Evolutionary conservation across 1,140 invertebrate genomes (phyloP).

Genomic region (Stegodyphus dumicola): DNA sequence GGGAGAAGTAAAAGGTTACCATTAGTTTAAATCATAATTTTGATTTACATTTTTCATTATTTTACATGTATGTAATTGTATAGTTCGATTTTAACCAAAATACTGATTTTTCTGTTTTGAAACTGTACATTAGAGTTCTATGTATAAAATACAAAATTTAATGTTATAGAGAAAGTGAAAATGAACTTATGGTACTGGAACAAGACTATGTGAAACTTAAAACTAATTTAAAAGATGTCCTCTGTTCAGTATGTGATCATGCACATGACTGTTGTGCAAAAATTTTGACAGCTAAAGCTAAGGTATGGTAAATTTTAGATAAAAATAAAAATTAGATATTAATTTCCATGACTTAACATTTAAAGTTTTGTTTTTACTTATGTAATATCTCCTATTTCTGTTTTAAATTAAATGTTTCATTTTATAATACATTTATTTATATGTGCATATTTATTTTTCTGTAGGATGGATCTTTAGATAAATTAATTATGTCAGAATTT

Average conservation of each 20-base stretch:
- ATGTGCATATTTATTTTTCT: slow-evolving; percentile 31
- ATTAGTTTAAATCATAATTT: too few relatives aligned
- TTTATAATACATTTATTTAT: background rate
- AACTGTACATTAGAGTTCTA: too few relatives aligned
- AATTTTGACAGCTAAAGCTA: slow-evolving; percentile 78
- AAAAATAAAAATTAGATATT: too few relatives aligned
- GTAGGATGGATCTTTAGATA: slow-evolving; percentile 71
- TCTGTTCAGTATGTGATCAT: slow-evolving; percentile 86
- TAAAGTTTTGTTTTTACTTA: background rate
- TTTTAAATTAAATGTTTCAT: background rate
- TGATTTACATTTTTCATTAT: too few relatives aligned
- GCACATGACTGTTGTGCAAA: slow-evolving; percentile 91
- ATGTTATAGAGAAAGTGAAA: slow-evolving; percentile 40
- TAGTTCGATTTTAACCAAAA: too few relatives aligned
- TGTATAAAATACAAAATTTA: background rate
- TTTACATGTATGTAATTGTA: too few relatives aligned
- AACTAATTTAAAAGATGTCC: slow-evolving; percentile 79
- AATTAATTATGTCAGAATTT: slow-evolving; percentile 78
- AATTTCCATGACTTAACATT: too few relatives aligned
- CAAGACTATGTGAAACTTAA: slow-evolving; percentile 78
- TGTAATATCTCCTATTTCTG: background rate
- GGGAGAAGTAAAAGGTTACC: too few relatives aligned
- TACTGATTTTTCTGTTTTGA: too few relatives aligned
- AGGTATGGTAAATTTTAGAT: slow-evolving; percentile 67
- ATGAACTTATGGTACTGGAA: slow-evolving; percentile 72